A percentile compares a stretch with the other conserved stretches of the same genome.
Evolutionary conservation across 2,888 invertebrate species (phyloP).

Genomic region (Electrophaes corylata): DNA sequence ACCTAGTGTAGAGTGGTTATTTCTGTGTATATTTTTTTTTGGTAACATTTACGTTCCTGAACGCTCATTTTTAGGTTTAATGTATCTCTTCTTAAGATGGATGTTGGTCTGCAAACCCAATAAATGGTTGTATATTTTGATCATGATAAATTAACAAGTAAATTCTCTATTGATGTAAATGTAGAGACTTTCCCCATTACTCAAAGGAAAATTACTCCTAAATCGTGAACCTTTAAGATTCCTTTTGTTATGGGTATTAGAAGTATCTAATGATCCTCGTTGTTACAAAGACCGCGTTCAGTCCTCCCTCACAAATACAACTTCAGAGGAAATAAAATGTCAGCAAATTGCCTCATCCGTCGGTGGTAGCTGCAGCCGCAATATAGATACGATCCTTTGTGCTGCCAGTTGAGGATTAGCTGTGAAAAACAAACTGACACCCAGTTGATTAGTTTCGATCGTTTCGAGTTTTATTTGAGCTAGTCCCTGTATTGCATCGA

Average conservation of each 20-base stretch:
- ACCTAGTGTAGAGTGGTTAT: too few species aligned
- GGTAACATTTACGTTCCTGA: too few species aligned
- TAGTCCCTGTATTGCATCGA: neutral
- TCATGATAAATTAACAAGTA: neutral
- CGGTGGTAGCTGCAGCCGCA: slow-evolving; percentile 9
- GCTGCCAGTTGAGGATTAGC: slow-evolving; percentile 18
- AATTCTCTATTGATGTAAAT: neutral
- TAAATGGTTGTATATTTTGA: neutral
- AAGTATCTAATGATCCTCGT: slow-evolving; percentile 1
- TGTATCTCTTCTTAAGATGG: too few species aligned
- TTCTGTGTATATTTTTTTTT: too few species aligned
- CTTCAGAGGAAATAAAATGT: slow-evolving; percentile 19
- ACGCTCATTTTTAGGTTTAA: neutral
- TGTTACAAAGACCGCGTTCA: slow-evolving; percentile 3
- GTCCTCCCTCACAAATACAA: slow-evolving; percentile 18
- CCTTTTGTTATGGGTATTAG: slow-evolving; percentile 11
- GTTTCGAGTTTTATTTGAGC: slow-evolving; percentile 7
- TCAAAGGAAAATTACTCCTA: neutral
- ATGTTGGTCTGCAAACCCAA: too few species aligned
- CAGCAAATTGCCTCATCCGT: slow-evolving; percentile 23
- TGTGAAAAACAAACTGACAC: slow-evolving; percentile 22
- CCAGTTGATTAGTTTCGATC: slow-evolving; percentile 19
- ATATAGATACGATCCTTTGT: slow-evolving; percentile 11
- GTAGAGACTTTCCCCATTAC: neutral
- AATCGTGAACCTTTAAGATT: neutral